Base-by-base conservation (phyloP, 2,888 invertebrate species). In the Resseliella maxima region DNA sequence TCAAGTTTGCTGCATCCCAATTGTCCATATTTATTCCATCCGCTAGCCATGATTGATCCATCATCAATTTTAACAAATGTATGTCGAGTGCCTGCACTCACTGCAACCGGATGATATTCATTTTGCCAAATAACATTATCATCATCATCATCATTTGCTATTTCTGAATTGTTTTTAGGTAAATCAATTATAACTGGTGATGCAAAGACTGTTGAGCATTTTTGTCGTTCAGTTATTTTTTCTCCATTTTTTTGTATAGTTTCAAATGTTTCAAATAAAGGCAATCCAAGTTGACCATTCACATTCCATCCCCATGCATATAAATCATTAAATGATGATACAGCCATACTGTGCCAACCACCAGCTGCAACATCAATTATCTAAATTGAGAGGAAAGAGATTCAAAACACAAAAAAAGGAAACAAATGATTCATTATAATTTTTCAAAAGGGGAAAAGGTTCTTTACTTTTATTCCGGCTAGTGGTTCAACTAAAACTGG, bases 301-400 rank as follows among this genome's bases (percentile, higher is more conserved):
- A 95, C 94, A 91, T 98, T 98, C 95, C 96, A 97, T 10, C 98
- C 98, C 98, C 98, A 98, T 1, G 93, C 92, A 89, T 97, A 98
- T 0, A 97, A 89, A 90, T 97, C 97, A 21, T 97, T 97, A 90
- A 93, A 93, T 89, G 93, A 92, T 88, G 96, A 96, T 10, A 97
- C 90, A 15, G 95, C 96, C 86, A 95, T 93, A 86, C 94, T 95
- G 90, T 98, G 97, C 97, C 97, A 98, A 15, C 96, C 97, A 10
- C 96, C 96, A 59, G 96, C 94, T 85, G 94, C 93, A 86, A 98
- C 94, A 89, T 93, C 92, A 0, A 91, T 90, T 86, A 97, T 93
- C 91, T 91, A 81, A 86, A 46, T 27, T 50, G 27, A 85, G 6
- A 6, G 5, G 41, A 86, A 1, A 3, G 54, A 86, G 18, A 81